Evolutionary conservation across 2,888 invertebrate species (phyloP), one percentile per base, ranked within the genome.

Genomic region (Drosophila austrosaltans): DNA sequence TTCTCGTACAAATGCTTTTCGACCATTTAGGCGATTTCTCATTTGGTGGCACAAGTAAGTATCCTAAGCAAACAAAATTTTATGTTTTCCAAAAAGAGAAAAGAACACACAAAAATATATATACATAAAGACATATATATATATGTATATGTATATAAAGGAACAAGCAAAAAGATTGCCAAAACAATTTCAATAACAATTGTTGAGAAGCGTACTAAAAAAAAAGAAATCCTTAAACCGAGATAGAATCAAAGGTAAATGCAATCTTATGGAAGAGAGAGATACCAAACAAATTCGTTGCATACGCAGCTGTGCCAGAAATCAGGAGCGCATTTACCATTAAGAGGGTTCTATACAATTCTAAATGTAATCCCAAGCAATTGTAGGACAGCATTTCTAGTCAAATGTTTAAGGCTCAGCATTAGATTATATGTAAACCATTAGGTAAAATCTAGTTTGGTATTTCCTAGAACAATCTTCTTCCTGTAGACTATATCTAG

Each of bases 21-120:
- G 64, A 65, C 40, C 66, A 54, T 75, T 78, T 79, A 95, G 96
- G 95, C 94, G 96, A 95, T 94, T 95, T 95, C 89, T 93, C 95
- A 91, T 95, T 95, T 94, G 95, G 95, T 94, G 95, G 95, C 92
- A 94, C 95, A 93, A 95, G 95, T 95, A 94, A 95, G 95, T 95
- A 83, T 79, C 63, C 67, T 12, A 44, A 62, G 75, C 65, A 78
- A 78, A 76, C 78, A 76, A 75, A 75, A 75, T 75, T 77, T 75
- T 77, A 75, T 72, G 75, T 58, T 66, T 77, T 60, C 72, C 66
- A 25, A 69, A 65, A 59, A 36, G 36, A 36, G 16, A 36, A 16
- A n/a, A 59, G 25, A 42, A 39, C 39, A 22, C 62, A 64, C 39
- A 57, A 64, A 72, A 57, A 66, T 1, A 78, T 68, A 69, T 63